Percentiles rank a stretch among this genome's conserved stretches.
phyloP scores from a whole-genome alignment of 2,888 invertebrate genomes.

The Megamerina dolium region DNA sequence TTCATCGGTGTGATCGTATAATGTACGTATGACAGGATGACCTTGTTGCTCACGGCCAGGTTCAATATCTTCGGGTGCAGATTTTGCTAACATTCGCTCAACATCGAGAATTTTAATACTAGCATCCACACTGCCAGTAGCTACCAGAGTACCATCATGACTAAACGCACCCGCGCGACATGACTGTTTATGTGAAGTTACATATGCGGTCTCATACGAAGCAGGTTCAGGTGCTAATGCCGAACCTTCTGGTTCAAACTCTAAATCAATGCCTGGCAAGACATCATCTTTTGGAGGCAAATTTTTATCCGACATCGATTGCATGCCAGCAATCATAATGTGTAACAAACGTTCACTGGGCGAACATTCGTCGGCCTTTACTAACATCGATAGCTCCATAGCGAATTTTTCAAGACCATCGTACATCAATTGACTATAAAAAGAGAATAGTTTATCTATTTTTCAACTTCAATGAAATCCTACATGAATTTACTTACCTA shows the following conservation, averaged over 20 bases:
- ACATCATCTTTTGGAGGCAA: constrained; percentile 49
- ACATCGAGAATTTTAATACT: constrained; percentile 98
- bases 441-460: too few relatives aligned
- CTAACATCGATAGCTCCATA: constrained; percentile 71
- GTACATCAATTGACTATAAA: constrained; percentile 86
- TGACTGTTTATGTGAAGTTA: constrained; percentile 95
- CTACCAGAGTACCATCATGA: constrained; percentile 88
- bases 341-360: constrained; percentile 91
- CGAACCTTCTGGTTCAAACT: constrained; percentile 93
- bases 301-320: constrained; percentile 68
- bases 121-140: constrained; percentile 97
- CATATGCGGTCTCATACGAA: constrained; percentile 96
- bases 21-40: constrained; percentile 95
- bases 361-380: constrained; percentile 90
- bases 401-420: constrained; percentile 96
- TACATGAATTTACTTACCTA: constrained; percentile 56
- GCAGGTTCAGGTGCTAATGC: constrained; percentile 93
- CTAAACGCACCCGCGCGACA: constrained; percentile 96
- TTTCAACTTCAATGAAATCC: neutral
- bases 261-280: constrained; percentile 63
- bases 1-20: constrained; percentile 93
- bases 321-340: constrained; percentile 76
- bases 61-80: constrained; percentile 84
- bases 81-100: constrained; percentile 97
- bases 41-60: constrained; percentile 83